Percentiles rank a stretch among this genome's conserved stretches.
These are phyloP conservation scores for Neogale vison DNA, from an alignment of 2,113 vertebrate species.

Conservation along the genomic window DNA sequence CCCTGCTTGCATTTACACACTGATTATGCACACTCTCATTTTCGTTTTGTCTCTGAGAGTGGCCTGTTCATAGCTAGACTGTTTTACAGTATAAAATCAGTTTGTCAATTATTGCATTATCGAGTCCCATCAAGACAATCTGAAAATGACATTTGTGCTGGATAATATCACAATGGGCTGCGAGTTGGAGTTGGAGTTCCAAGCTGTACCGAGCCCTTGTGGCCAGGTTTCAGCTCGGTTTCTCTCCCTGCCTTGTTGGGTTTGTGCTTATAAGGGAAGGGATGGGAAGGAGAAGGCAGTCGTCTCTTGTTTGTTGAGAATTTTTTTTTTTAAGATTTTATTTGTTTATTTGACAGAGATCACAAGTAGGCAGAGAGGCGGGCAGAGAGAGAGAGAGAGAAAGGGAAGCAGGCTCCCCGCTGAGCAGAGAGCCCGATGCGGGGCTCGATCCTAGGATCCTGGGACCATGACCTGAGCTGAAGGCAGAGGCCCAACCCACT, in stretches of 20 bases:
- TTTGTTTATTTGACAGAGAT: no score
- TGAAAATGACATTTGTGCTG: conserved; percentile 39
- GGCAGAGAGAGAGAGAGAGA: no score
- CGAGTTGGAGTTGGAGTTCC: no score
- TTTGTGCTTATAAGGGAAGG: background rate
- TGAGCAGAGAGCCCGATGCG: no score
- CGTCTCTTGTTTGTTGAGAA: background rate
- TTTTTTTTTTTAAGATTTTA: background rate
- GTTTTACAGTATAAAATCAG: conserved; percentile 17
- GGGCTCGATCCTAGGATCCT: no score
- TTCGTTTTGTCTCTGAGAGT: conserved; percentile 15
- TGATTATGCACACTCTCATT: background rate
- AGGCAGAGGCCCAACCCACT: no score
- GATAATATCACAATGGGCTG: background rate
- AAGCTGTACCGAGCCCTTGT: accelerated
- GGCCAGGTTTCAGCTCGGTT: background rate
- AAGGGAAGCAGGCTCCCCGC: no score
- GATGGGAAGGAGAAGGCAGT: background rate
- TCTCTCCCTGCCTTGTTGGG: background rate
- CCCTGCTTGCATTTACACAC: background rate
- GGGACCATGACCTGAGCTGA: no score
- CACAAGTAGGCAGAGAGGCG: no score
- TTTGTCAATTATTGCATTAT: conserved; percentile 47
- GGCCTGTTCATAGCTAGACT: conserved; percentile 20
- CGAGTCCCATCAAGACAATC: conserved; percentile 29